Evolutionary conservation across 2,797 vertebrate genomes (phyloP).

Genomic region (Neomorphus geoffroyi): DNA sequence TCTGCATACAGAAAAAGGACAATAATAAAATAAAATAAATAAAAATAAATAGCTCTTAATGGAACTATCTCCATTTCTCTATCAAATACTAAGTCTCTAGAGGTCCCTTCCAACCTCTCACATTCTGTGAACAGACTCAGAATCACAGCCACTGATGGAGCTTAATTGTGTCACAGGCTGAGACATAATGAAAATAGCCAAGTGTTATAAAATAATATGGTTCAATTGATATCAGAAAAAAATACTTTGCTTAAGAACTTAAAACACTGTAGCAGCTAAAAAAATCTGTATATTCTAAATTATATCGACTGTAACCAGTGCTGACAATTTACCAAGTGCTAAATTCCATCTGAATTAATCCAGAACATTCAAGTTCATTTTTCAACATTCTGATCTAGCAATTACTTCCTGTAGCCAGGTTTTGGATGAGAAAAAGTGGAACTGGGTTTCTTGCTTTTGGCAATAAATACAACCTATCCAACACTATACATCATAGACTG

Average conservation of each 20-base stretch:
- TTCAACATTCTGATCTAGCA: conserved; percentile 14
- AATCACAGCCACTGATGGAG: background rate
- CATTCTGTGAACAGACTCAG: background rate
- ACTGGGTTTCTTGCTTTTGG: background rate
- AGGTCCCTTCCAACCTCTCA: background rate
- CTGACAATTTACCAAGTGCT: conserved; percentile 32
- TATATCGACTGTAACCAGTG: background rate
- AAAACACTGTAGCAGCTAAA: conserved; percentile 25
- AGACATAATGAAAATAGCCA: conserved; percentile 26
- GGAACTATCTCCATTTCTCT: background rate
- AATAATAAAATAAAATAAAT: background rate
- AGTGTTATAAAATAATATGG: conserved; percentile 21
- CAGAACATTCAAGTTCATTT: conserved; percentile 13
- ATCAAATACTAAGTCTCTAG: background rate
- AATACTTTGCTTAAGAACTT: conserved; percentile 2
- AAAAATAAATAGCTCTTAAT: background rate
- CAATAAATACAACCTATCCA: conserved; percentile 19
- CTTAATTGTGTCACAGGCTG: conserved; percentile 7
- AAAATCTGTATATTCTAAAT: background rate
- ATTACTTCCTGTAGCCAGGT: conserved; percentile 18
- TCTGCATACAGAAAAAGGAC: background rate
- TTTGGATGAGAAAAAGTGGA: background rate
- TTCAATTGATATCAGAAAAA: conserved; percentile 13
- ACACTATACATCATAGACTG: background rate
- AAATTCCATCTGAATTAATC: conserved; percentile 50